These are phyloP conservation scores for Monoplex corrugatus DNA, from an alignment of 2,888 invertebrate genomes.

Conservation along the genomic window DNA sequence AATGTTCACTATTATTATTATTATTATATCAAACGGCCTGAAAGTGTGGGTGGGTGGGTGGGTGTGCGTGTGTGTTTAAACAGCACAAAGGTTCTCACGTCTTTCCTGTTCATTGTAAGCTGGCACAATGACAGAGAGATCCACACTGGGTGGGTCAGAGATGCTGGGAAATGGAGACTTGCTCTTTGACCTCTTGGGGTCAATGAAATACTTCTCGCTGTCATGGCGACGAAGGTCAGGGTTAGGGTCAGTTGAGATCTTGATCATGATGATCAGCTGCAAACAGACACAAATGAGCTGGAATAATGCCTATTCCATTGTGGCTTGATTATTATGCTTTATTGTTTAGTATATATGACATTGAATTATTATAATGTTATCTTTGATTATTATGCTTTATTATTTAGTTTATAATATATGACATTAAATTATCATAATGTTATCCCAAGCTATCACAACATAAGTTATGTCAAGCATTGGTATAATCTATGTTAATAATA, in stretches of 20 bases:
- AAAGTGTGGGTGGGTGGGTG: too few species aligned
- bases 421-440: neutral
- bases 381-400: neutral
- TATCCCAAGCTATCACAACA: neutral
- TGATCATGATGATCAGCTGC: conserved; percentile 70
- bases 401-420: neutral
- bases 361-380: neutral
- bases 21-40: too few species aligned
- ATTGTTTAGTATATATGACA: neutral
- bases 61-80: too few species aligned
- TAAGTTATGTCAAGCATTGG: neutral
- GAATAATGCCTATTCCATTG: too few species aligned
- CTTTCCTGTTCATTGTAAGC: conserved; percentile 97
- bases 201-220: conserved; percentile 89
- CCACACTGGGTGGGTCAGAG: conserved; percentile 86
- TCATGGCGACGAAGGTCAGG: conserved; percentile 84
- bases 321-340: neutral
- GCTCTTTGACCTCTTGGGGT: conserved; percentile 83
- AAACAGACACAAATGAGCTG: conserved; percentile 53
- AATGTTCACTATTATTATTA: neutral
- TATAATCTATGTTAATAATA: neutral
- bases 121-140: conserved; percentile 95
- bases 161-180: conserved; percentile 88
- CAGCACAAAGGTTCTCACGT: conserved; percentile 81
- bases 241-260: conserved; percentile 72